Base-by-base conservation (phyloP, 1,140 invertebrate species). In the Himalopsyche phryganea region DNA sequence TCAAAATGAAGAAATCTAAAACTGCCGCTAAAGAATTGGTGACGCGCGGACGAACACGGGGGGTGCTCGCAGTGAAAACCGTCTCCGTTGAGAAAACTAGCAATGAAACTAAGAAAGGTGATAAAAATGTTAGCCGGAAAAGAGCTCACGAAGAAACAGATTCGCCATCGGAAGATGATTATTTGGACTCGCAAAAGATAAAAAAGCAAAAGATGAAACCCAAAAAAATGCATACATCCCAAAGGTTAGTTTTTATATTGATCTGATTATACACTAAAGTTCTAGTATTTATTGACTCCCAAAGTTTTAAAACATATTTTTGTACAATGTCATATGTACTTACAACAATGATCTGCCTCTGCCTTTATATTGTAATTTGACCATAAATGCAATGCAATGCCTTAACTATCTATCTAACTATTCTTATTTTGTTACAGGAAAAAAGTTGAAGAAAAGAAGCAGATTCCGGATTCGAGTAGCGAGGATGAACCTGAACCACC, bases 401-500 rank as follows among this genome's bases (percentile, higher is more conserved):
- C n/a, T n/a, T n/a, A n/a, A n/a, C n/a, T n/a, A n/a, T n/a, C n/a
- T n/a, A n/a, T n/a, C n/a, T n/a, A n/a, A n/a, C n/a, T n/a, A n/a
- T n/a, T n/a, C 9, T 54, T 23, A 35, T 48, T 41, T 56, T 48
- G 15, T 6, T 69, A 56, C 72, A 73, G 75, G 67, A 71, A 76
- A 76, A 67, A 74, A 65, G 67, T 76, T 41, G 66, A 79, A 74
- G 68, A 85, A 60, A 78, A 81, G 67, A 71, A 81, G 69, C 59
- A 78, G 53, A 74, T 75, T 33, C 75, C 79, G 56, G 75, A 79
- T 57, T 81, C 78, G 15, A 84, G 78, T 63, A 78, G 73, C 20
- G 77, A 81, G 66, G 83, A 84, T 51, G 76, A 79, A 66, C 77
- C 53, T 28, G 58, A 61, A 13, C 7, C 10, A 18, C 35, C 46